Percentiles rank a stretch among this genome's conserved stretches.
These are phyloP conservation scores for Corbicula japonica DNA, from an alignment of 2,888 invertebrate genomes.

Conservation along the genomic window DNA sequence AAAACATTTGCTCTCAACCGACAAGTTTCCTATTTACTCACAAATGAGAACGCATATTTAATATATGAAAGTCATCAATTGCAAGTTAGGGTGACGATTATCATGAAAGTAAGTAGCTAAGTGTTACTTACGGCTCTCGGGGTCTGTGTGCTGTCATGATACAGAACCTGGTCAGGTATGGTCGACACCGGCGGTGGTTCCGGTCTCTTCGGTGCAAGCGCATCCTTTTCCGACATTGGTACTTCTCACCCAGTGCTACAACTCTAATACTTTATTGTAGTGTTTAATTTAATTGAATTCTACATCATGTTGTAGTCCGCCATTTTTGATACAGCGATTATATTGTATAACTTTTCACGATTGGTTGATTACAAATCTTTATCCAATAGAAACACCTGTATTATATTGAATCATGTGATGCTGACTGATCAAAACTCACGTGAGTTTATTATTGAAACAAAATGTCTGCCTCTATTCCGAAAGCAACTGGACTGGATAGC, in stretches of 20 bases:
- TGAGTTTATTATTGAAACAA: slow-evolving; percentile 16
- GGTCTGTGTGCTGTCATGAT: slow-evolving; percentile 79
- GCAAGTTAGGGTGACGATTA: no score
- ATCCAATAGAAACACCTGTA: slow-evolving; percentile 4
- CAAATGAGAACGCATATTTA: no score
- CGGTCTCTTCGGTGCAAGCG: slow-evolving; percentile 53
- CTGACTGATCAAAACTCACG: slow-evolving; percentile 18
- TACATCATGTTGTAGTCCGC: neutral
- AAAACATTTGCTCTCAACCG: no score
- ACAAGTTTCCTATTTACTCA: no score
- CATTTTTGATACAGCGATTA: slow-evolving; percentile 5
- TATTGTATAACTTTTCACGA: neutral
- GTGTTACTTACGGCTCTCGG: slow-evolving; percentile 78
- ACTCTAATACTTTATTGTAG: no score
- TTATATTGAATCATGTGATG: slow-evolving; percentile 32
- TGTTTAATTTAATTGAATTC: no score
- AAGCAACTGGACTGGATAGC: slow-evolving; percentile 63
- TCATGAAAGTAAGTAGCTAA: no score
- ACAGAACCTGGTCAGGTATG: slow-evolving; percentile 68
- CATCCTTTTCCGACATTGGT: slow-evolving; percentile 60
- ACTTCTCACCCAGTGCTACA: no score
- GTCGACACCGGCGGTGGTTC: slow-evolving; percentile 48
- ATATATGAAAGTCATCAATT: no score
- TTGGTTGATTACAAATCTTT: slow-evolving; percentile 14
- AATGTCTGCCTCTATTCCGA: slow-evolving; percentile 51